Evolutionary conservation across 2,888 invertebrate species (phyloP).

Genomic region (Coleophora deauratella): DNA sequence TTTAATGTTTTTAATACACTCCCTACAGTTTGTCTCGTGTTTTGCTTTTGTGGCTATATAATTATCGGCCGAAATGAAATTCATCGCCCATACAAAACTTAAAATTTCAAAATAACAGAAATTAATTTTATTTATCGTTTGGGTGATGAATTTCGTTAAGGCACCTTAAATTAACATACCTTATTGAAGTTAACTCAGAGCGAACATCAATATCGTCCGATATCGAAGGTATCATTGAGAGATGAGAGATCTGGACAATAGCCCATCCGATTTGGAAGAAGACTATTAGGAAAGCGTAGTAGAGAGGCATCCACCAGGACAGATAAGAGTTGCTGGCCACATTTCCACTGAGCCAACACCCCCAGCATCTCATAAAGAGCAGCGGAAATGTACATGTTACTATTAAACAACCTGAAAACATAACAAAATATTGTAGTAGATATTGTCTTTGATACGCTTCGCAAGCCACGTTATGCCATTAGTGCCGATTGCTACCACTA

Average conservation of each 20-base stretch:
- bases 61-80: too few species aligned
- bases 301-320: conserved; percentile 69
- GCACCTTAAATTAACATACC: too few species aligned
- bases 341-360: conserved; percentile 44
- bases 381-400: conserved; percentile 85
- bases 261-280: conserved; percentile 97
- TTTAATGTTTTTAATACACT: too few species aligned
- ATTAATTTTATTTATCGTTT: too few species aligned
- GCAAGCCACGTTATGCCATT: too few species aligned
- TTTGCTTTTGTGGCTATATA: too few species aligned
- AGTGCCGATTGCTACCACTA: too few species aligned
- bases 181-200: conserved; percentile 85
- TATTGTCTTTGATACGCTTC: too few species aligned
- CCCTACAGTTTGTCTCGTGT: too few species aligned
- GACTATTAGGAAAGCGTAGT: conserved; percentile 75
- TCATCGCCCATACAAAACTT: too few species aligned
- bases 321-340: conserved; percentile 37
- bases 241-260: conserved; percentile 92
- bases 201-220: conserved; percentile 80
- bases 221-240: conserved; percentile 90
- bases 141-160: too few species aligned
- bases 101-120: too few species aligned
- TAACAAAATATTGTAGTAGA: not conserved
- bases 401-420: conserved; percentile 73
- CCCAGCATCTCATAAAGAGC: conserved; percentile 82